Base-by-base conservation (phyloP, 2,888 invertebrate genomes). In the Tineola bisselliella region DNA sequence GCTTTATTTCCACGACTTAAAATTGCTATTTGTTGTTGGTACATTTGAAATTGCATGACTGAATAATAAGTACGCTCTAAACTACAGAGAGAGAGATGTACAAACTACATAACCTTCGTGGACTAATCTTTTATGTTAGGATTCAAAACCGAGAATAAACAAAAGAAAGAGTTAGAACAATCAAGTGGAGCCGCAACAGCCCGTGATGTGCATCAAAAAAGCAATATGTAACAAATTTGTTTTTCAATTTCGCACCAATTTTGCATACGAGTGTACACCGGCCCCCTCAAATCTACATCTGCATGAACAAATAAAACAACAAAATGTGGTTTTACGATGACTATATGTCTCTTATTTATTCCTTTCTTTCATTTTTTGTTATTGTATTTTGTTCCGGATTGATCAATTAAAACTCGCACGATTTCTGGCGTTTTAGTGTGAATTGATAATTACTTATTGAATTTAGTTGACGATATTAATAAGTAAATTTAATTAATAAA, bases 161-260 rank as follows among this genome's bases (percentile, higher is more conserved):
- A 48, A 12, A 17, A 44, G 33, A 48, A 58, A 54, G 25, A 25
- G 25, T 18, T 54, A 8, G 10, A 6, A 11, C 1, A 12, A 12
- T 54, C 1, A 18, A 54, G 3, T 25, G 5, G 12, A 25, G 10
- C 25, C 54, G 54, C 54, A 18, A 25, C 54, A 54, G 54, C 54
- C 25, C 54, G 54, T 52, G 52, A 17, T 11, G 15, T 17, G 52
- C 13, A 54, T 54, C 25, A 79, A 81, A 84, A 83, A 84, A 81
- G 83, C 87, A 87, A 87, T 87, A 87, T 84, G 84, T 82, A 84
- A 83, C 83, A 79, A 84, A 87, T 87, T 87, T 86, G 86, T 84
- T 83, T 87, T 87, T 87, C 87, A 87, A 87, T 87, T 87, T 81
- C 83, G 76, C 75, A 78, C 83, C 87, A 86, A 87, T 84, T 87